Evolutionary conservation across 2,797 vertebrate genomes (phyloP), one percentile per base, ranked within the genome.

Genomic region (Rachycentron canadum): DNA sequence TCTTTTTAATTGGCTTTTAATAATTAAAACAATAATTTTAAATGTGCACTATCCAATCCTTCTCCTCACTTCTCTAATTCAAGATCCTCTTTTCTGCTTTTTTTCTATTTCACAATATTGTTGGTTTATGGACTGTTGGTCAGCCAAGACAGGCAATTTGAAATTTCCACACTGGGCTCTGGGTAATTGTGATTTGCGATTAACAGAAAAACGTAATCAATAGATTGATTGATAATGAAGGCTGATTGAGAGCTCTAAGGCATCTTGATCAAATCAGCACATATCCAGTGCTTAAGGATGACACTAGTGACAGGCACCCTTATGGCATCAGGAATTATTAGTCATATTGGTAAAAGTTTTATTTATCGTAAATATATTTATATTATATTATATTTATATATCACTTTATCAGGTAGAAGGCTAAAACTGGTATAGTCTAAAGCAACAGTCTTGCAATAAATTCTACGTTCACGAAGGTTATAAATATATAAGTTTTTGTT

Each of bases 1-100:
- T 86, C 77, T 85, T 74, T 88, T 75, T 81, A 86, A 88, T 83
- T 90, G 76, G 81, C 60, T 89, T 71, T 89, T 68, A 91, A 88
- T 88, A 85, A 88, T 89, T 87, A 61, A 82, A 75, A 62, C 12
- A 19, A 41, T 50, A n/a, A 3, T 32, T 79, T 61, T 38, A 60
- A 50, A 49, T 55, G 43, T 49, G 76, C 36, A 38, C 36, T 11
- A 56, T 52, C 23, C 5, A 58, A 65, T 38, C 30, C 21, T 69
- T 30, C n/a, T 23, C 57, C 6, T 13, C 50, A 72, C 41, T 61
- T 57, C 6, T 55, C 41, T 14, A 23, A 52, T 62, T 60, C 14
- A 69, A 69, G 40, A 52, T 49, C 60, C 21, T 49, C 2, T 30
- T 36, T 65, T 19, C 65, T 21, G 1, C 5, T 43, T 36, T 49